Percentiles rank a stretch among this genome's conserved stretches.
Evolutionary conservation across 2,797 vertebrate genomes (phyloP).

Genomic region (Pseudomugil tenellus): DNA sequence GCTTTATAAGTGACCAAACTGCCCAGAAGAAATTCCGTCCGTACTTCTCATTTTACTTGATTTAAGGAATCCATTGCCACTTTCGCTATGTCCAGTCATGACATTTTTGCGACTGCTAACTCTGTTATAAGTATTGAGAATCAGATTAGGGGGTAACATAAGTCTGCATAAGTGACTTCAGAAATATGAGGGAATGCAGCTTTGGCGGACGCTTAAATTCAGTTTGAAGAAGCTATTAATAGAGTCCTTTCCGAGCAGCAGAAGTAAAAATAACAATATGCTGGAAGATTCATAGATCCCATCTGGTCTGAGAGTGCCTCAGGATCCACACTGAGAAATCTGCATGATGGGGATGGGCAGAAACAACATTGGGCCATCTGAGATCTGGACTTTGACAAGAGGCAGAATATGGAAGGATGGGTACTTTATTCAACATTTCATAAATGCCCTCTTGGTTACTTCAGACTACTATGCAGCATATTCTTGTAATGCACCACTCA

Average conservation of each 20-base stretch:
- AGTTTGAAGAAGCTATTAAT: conserved; percentile 1
- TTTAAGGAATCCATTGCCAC: not conserved
- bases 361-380: conserved; percentile 24
- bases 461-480: conserved; percentile 4
- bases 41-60: not conserved
- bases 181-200: not conserved
- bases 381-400: conserved; percentile 29
- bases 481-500: conserved; percentile 33
- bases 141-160: conserved; percentile 9
- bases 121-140: conserved; percentile 6
- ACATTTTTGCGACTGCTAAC: conserved; percentile 4
- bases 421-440: conserved; percentile 2
- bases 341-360: conserved; percentile 20
- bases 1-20: not conserved
- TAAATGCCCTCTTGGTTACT: conserved; percentile 20
- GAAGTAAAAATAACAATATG: conserved; percentile 22
- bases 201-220: not conserved
- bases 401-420: conserved; percentile 24
- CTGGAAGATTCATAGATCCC: conserved; percentile 40
- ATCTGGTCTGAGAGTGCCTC: conserved; percentile 38
- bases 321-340: conserved; percentile 20
- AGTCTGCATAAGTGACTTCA: not conserved
- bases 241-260: not conserved
- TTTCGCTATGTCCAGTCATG: not conserved
- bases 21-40: not conserved